A percentile compares a stretch with the other conserved stretches of the same genome.
Evolutionary conservation across 2,888 invertebrate genomes (phyloP).

Genomic region (Spisula solida): DNA sequence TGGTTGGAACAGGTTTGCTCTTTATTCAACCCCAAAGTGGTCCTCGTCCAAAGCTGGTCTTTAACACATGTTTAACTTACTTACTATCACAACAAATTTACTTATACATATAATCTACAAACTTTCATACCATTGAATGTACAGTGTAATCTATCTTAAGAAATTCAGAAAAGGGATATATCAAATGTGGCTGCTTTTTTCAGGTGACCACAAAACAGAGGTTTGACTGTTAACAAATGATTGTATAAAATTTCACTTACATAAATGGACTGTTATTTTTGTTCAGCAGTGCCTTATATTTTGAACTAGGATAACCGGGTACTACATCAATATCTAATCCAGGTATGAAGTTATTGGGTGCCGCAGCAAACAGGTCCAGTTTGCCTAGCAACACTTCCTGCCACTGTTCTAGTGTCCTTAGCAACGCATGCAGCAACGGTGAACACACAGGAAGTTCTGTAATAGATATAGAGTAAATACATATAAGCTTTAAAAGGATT

Average conservation of each 20-base stretch:
- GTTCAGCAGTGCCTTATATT: slow-evolving; percentile 96
- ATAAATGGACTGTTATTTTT: slow-evolving; percentile 98
- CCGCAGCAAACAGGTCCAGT: slow-evolving; percentile 92
- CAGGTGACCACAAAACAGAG: too few species aligned
- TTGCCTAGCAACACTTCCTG: slow-evolving; percentile 93
- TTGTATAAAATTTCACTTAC: slow-evolving; percentile 87
- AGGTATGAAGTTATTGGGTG: slow-evolving; percentile 95
- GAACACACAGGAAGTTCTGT: slow-evolving; percentile 97
- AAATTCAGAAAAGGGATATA: too few species aligned
- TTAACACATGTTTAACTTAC: too few species aligned
- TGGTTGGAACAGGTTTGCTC: too few species aligned
- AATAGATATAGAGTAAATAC: not conserved
- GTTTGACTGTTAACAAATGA: too few species aligned
- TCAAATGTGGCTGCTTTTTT: too few species aligned
- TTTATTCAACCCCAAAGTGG: too few species aligned
- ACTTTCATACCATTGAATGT: too few species aligned
- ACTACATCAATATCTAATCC: slow-evolving; percentile 92
- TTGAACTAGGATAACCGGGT: slow-evolving; percentile 93
- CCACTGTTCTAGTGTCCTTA: slow-evolving; percentile 96
- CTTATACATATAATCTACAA: too few species aligned
- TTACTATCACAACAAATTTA: too few species aligned
- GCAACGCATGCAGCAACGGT: slow-evolving; percentile 96
- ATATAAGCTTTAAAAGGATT: not conserved
- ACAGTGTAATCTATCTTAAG: too few species aligned
- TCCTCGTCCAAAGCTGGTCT: too few species aligned